Evolutionary conservation across 2,113 vertebrate genomes (phyloP), one percentile per base, ranked within the genome.

Genomic region (Lutjanus erythropterus): DNA sequence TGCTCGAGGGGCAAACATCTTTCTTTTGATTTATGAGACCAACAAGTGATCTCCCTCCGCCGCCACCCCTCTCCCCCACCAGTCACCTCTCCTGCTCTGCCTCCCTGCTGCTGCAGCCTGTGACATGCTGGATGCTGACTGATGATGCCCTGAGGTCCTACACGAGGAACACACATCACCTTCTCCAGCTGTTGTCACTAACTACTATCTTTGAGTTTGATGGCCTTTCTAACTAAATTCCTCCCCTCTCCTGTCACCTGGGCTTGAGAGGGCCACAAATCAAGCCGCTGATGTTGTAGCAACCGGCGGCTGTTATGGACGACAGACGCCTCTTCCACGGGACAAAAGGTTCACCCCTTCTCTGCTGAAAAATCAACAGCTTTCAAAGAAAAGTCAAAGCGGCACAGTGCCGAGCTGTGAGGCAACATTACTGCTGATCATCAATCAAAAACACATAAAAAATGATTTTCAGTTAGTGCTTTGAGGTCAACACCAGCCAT

Each of bases 131-230:
- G 85, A 85, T 83, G 86, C 82, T 80, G 93, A 95, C 85, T 91
- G 91, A 95, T 84, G 80, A 81, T 80, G 88, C 88, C 93, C 91
- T 8, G 75, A 90, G 92, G 87, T 81, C 65, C 61, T 37, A 58
- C 74, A 68, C 16, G 81, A 75, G 67, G 68, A 88, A 59, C 83
- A 86, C 75, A 89, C 86, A 89, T 78, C 86, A 76, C 81, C 80
- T 71, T 86, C 83, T 94, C 89, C 90, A 95, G 93, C 88, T 80
- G 83, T 84, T 91, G 53, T 84, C 86, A 77, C 85, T 88, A 93
- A 93, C 86, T 93, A 87, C 84, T 85, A 81, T 89, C 89, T 89
- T 91, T 62, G 71, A 84, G 85, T 87, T 93, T 90, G 93, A 93
- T 65, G 86, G 85, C 74, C 83, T 92, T 91, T 91, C 85, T 90